Percentiles rank a stretch among this genome's conserved stretches.
phyloP scores from a whole-genome alignment of 2,113 vertebrate species.

The Lamprologus lemairii region DNA sequence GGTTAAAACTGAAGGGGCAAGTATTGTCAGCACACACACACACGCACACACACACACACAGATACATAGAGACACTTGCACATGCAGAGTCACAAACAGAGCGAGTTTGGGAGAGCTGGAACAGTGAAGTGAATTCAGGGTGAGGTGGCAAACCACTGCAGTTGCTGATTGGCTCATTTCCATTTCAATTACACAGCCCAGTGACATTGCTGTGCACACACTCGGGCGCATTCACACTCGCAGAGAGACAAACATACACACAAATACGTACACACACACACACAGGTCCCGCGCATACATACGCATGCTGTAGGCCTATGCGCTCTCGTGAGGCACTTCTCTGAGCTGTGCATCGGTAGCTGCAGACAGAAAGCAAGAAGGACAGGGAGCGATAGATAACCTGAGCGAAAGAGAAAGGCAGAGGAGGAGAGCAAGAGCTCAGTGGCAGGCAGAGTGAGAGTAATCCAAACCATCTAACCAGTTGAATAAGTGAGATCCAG shows the following conservation, averaged over 20 bases:
- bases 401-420: constrained; percentile 29
- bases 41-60: not conserved
- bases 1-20: constrained; percentile 18
- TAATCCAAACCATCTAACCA: constrained; percentile 12
- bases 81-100: constrained; percentile 30
- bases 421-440: constrained; percentile 7
- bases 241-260: not conserved
- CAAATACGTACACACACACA: not conserved
- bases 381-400: constrained; percentile 39
- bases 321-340: constrained; percentile 75
- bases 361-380: constrained; percentile 38
- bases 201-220: constrained; percentile 67
- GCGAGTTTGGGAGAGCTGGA: constrained; percentile 23
- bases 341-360: constrained; percentile 58
- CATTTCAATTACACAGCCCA: constrained; percentile 90
- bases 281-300: not conserved
- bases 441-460: constrained; percentile 12
- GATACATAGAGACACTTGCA: not conserved
- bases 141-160: constrained; percentile 72
- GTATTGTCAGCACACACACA: constrained; percentile 60
- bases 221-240: constrained; percentile 3
- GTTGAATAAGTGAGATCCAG: constrained; percentile 25
- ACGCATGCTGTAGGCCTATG: constrained; percentile 58
- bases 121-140: constrained; percentile 61
- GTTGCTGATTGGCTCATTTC: constrained; percentile 79